phyloP scores from a whole-genome alignment of 2,113 vertebrate species.

The Rhinolophus ferrumequinum region DNA sequence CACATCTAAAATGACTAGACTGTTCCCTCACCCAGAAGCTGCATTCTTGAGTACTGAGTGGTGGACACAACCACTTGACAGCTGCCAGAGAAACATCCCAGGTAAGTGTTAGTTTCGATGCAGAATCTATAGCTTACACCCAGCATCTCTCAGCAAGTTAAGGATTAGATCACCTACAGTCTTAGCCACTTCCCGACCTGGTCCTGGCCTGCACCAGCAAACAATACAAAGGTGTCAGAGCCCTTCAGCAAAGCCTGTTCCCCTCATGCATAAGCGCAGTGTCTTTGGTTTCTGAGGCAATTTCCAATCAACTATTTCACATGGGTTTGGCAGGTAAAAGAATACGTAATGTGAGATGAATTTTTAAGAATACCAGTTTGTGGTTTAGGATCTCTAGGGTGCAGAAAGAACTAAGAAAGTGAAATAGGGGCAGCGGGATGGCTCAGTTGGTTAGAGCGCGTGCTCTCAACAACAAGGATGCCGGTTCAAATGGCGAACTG shows the following conservation, averaged over 20 bases:
- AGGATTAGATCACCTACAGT: neutral
- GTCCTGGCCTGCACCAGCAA: neutral
- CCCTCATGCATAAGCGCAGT: neutral
- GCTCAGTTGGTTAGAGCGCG: no score
- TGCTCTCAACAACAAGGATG: no score
- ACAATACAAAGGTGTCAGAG: neutral
- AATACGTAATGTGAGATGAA: constrained; percentile 70
- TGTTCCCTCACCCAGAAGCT: neutral
- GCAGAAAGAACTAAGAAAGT: constrained; percentile 53
- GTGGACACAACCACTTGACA: constrained; percentile 6
- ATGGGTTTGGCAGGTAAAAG: constrained; percentile 71
- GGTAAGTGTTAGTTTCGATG: neutral
- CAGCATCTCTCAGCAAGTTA: neutral
- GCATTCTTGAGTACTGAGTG: neutral
- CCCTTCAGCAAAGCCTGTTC: neutral
- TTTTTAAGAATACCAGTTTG: constrained; percentile 64
- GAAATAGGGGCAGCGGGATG: neutral
- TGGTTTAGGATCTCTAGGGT: constrained; percentile 29
- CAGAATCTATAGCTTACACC: neutral
- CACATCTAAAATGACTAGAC: neutral
- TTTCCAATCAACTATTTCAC: constrained; percentile 69
- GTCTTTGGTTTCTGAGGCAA: constrained; percentile 75
- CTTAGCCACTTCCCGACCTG: neutral
- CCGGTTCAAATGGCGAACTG: no score
- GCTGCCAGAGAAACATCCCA: neutral